A percentile compares a stretch with the other conserved stretches of the same genome.
These are phyloP conservation scores for Thermophis baileyi DNA, from an alignment of 2,113 vertebrate species.

Conservation along the genomic window DNA sequence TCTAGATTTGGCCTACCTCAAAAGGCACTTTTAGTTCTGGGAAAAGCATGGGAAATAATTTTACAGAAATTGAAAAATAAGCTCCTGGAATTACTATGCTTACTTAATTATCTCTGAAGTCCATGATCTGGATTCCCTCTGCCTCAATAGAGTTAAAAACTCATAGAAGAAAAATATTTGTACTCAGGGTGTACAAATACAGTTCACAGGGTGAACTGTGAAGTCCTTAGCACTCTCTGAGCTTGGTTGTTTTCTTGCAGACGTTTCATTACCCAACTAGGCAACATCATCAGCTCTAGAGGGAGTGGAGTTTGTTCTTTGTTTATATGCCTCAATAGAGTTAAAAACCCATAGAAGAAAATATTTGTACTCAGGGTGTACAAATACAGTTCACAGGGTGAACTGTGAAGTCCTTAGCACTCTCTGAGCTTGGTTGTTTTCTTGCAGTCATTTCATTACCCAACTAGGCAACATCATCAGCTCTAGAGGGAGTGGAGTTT, in stretches of 20 bases:
- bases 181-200: background rate
- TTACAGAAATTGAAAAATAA: background rate
- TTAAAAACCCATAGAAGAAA: background rate
- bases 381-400: background rate
- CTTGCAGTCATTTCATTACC: background rate
- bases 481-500: background rate
- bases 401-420: background rate
- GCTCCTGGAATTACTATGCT: background rate
- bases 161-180: background rate
- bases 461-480: background rate
- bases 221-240: background rate
- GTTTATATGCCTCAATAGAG: background rate
- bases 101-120: background rate
- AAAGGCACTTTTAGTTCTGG: background rate
- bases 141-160: background rate
- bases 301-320: background rate
- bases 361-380: background rate
- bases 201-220: background rate
- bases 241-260: background rate
- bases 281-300: background rate
- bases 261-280: background rate
- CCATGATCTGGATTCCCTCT: background rate
- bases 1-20: background rate
- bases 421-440: background rate
- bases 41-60: background rate